Base-by-base conservation (phyloP, 1,140 invertebrate species). In the Temnothorax longispinosus region DNA sequence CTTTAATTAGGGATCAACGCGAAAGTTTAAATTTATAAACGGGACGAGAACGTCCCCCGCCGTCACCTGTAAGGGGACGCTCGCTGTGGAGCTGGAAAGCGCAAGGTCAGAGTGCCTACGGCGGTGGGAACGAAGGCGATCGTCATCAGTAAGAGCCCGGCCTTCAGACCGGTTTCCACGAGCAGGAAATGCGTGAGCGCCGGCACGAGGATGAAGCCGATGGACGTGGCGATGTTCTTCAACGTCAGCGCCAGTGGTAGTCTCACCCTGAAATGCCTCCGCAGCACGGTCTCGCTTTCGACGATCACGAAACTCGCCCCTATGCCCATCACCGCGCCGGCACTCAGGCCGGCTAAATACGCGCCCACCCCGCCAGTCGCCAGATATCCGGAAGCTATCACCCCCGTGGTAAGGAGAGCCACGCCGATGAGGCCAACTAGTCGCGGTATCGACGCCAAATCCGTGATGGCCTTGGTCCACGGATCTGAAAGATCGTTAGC, bases 391-490 rank as follows among this genome's bases (percentile, higher is more conserved):
- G 93, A 94, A 71, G 94, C 94, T 62, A 94, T 47, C 1, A 94
- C 76, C 8, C 94, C 94, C 72, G 91, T 80, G 6, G 91, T 81
- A 5, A 95, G 76, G 1, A 95, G 90, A 67, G 75, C 85, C n/a
- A 94, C 91, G 56, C 94, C 94, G 65, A 93, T 93, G 10, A 95
- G 54, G 6, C 92, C 95, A 64, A 96, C 95, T 41, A 96, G 91
- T 47, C 96, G 92, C 2, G 96, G 96, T 87, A 95, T 95, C 47
- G 96, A 95, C 67, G 96, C 96, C 71, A 96, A 92, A 80, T 95
- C 95, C 69, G 96, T 94, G 15, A 96, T 94, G 44, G 95, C 94
- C 35, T 93, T 92, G 58, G 96, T 96, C 96, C 96, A 96, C 60
- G 96, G 96, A 91, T 96, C 96, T 91, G 94, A 67, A 77, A 47